A percentile compares a stretch with the other conserved stretches of the same genome.
Evolutionary conservation across 2,113 vertebrate species (phyloP).

Genomic region (Sylvilagus bachmani): DNA sequence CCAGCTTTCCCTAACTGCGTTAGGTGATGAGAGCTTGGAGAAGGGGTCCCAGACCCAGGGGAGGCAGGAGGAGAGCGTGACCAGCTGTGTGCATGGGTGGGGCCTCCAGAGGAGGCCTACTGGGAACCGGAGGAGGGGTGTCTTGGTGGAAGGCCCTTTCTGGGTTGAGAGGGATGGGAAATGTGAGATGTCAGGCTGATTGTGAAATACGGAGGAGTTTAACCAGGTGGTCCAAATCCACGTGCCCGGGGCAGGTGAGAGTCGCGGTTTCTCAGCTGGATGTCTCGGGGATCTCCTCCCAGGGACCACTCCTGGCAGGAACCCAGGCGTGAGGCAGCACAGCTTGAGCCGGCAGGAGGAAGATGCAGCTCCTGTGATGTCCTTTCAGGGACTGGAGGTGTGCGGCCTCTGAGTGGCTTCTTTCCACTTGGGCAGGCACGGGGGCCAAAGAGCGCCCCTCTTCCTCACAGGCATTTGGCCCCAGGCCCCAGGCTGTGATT

Average conservation of each 20-base stretch:
- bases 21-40: neutral
- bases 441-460: rapidly evolving
- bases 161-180: neutral
- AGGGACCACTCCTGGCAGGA: neutral
- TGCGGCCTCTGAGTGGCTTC: neutral
- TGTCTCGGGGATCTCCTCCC: neutral
- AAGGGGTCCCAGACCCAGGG: rapidly evolving
- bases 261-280: rapidly evolving
- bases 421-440: neutral
- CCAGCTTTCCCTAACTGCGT: no score
- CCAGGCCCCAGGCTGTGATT: rapidly evolving
- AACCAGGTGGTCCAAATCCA: neutral
- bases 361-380: neutral
- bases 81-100: neutral
- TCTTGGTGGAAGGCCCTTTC: rapidly evolving
- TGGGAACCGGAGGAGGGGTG: neutral
- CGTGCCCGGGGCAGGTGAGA: neutral
- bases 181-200: neutral
- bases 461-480: rapidly evolving
- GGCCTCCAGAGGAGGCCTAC: no score
- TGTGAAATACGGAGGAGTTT: neutral
- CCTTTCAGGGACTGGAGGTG: neutral
- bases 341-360: neutral
- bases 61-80: neutral
- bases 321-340: rapidly evolving